phyloP scores from a whole-genome alignment of 2,888 invertebrate species.

The Thereva unica region DNA sequence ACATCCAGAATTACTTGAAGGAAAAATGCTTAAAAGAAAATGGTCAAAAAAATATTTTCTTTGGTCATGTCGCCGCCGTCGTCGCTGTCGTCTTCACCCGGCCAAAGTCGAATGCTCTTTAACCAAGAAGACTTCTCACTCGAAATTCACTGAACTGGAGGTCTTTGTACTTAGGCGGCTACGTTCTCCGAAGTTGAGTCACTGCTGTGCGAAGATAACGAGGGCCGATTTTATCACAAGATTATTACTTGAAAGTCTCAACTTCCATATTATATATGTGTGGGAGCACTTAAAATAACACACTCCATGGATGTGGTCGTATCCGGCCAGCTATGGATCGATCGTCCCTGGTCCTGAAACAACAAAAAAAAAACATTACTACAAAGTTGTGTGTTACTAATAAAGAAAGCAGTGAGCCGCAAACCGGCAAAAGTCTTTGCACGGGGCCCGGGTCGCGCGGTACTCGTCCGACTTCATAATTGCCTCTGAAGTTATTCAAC shows the following conservation, averaged over 20 bases:
- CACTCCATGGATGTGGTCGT: background rate
- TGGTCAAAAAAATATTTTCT: no score
- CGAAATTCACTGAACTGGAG: no score
- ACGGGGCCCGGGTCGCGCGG: conserved; percentile 7
- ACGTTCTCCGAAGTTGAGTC: no score
- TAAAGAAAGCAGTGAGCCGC: background rate
- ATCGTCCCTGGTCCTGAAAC: conserved; percentile 31
- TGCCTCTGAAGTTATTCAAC: conserved; percentile 23
- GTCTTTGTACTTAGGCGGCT: no score
- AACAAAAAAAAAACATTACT: conserved; percentile 24
- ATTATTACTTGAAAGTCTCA: no score
- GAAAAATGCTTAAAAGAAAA: no score
- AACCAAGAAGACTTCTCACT: no score
- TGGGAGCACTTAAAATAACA: background rate
- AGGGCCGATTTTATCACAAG: no score
- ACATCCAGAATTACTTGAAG: no score
- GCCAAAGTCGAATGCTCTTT: background rate
- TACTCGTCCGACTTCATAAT: conserved; percentile 14
- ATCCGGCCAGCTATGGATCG: background rate
- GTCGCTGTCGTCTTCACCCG: background rate
- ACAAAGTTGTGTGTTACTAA: conserved; percentile 11
- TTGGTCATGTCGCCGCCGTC: background rate
- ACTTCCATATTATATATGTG: no score
- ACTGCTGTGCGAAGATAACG: no score
- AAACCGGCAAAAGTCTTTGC: background rate